Base-by-base conservation (phyloP, 1,140 invertebrate species). In the Ceratosolen fusciceps region DNA sequence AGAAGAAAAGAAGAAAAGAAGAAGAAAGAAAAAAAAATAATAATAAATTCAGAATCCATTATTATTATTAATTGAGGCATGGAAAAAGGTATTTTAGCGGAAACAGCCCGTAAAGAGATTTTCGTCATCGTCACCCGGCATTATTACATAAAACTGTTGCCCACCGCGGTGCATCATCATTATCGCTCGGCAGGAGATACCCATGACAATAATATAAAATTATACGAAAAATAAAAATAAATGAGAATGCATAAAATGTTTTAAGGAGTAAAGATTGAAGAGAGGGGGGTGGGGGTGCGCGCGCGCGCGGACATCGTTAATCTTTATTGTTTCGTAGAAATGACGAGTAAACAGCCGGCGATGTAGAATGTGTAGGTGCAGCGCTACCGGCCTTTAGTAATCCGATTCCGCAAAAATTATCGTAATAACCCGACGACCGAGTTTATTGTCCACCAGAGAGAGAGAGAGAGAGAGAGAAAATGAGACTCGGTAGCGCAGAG, bases 241-340 rank as follows among this genome's bases (percentile, higher is more conserved):
- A n/a, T n/a, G n/a, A n/a, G n/a, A n/a, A n/a, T n/a, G n/a, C n/a
- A 72, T 52, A 10, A 68, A n/a, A 43, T 43, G 39, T 43, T 7
- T 7, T 5, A 12, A 43, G 39, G 12, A 43, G 12, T 7, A 43
- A 43, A 43, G 12, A 43, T 43, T 43, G 0, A 21, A 47, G 47
- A 19, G 39, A 68, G 47, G 39, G 24, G 10, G 21, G 19, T 3
- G 14, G 12, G 62, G 31, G 52, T 1, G 24, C 16, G 21, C 21
- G 54, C 14, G 3, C n/a, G 43, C 24, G 4, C 24, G 37, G 68
- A 16, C 67, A 49, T 77, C 65, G 37, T 77, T 71, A 77, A 77
- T 77, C 52, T 77, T 77, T 77, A 77, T 70, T 47, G 54, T 71
- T 71, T 60, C 52, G 52, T 26, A 16, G 74, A 76, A 68, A 52